Evolutionary conservation across 2,797 vertebrate species (phyloP), one percentile per base, ranked within the genome.

Genomic region (Lutjanus campechanus): DNA sequence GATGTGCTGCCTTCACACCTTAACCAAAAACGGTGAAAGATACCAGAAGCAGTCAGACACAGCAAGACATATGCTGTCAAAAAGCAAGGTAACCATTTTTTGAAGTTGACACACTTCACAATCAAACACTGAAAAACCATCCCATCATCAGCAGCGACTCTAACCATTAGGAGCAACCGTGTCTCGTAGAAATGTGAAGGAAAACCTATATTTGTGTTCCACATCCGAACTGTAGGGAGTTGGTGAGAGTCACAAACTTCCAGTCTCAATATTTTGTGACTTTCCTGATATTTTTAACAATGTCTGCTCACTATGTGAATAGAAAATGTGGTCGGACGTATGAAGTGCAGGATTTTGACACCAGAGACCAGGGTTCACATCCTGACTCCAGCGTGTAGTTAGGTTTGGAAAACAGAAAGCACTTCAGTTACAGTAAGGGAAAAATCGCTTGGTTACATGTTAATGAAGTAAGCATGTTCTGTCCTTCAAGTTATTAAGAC

Each of bases 1-100:
- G n/a, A 46, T 25, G 20, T 25, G 61, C 79, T 81, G 66, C 47
- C 22, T 55, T 83, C 63, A 43, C 51, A 63, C 19, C 25, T 46
- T 25, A 70, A 60, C 49, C 53, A 9, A 44, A 66, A 59, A 17
- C 0, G 0, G n/a, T 16, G 47, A 53, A 53, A 66, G 15, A 54
- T 22, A 63, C 59, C 59, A 47, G 44, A 53, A 58, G 76, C 67
- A 1, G 1, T 56, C 51, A 41, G 10, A 63, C 11, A 73, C 29
- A 53, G 15, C 53, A 50, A 62, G 20, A 72, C 41, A 46, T n/a
- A 47, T 43, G 20, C 50, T 51, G 20, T 74, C 43, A 59, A 70
- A 51, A 77, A 47, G 54, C 29, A 16, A 25, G 29, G 20, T 50
- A 47, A 62, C 22, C 22, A 49, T 49, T 76, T 69, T 11, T 41